These are phyloP conservation scores for Xenus cinereus DNA, from an alignment of 2,113 vertebrate genomes.

Conservation along the genomic window DNA sequence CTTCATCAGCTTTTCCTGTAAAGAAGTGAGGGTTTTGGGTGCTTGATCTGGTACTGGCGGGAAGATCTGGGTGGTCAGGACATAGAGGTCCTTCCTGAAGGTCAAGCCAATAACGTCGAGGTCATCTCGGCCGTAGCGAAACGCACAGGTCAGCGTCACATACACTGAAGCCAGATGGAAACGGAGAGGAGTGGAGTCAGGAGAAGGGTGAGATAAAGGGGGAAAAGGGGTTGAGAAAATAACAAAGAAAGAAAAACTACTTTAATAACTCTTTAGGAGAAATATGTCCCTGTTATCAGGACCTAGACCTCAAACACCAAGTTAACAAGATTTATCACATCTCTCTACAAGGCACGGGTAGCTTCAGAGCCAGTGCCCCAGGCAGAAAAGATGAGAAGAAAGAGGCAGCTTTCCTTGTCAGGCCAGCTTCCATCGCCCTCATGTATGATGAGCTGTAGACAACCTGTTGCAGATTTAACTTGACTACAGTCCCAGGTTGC, in stretches of 20 bases:
- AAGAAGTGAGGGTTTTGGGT: conserved; percentile 67
- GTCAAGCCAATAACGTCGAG: conserved; percentile 87
- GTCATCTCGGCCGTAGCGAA: conserved; percentile 89
- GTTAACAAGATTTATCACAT: background rate
- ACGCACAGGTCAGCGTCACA: conserved; percentile 84
- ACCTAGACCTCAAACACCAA: background rate
- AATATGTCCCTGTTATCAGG: background rate
- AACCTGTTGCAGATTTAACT: fast-evolving
- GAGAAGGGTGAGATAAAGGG: background rate
- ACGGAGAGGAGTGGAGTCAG: background rate
- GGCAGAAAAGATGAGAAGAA: background rate
- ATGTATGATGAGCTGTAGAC: fast-evolving
- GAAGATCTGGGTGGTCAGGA: conserved; percentile 80
- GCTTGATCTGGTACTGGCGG: conserved; percentile 56
- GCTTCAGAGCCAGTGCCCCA: background rate
- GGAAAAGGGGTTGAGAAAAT: no score
- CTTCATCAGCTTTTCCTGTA: conserved; percentile 82
- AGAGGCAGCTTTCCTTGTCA: background rate
- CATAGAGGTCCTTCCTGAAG: conserved; percentile 89
- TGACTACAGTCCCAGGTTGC: background rate
- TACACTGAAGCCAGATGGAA: conserved; percentile 71
- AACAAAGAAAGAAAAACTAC: background rate
- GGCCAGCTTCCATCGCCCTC: background rate
- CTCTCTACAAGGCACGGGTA: background rate
- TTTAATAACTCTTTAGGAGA: background rate